Percentiles rank a stretch among this genome's conserved stretches.
Conservation (phyloP, 1,140 invertebrate genomes). For the Heliothis virescens region DNA sequence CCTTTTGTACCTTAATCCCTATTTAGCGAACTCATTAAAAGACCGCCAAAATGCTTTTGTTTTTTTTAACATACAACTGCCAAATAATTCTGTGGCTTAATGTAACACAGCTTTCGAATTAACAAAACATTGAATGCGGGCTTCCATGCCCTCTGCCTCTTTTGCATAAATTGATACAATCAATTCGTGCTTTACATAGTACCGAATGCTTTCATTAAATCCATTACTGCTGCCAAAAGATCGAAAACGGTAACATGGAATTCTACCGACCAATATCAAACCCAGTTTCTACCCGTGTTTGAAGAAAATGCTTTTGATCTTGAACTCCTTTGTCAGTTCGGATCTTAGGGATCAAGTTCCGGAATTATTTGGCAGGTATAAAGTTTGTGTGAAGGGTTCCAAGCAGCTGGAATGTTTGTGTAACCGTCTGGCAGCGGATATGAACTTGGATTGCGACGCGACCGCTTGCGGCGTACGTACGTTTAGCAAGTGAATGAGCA, state of each 20-base stretch:
- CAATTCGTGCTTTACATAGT: slow-evolving; percentile 8
- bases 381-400: slow-evolving; percentile 16
- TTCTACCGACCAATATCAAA: background rate
- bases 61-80: too few species aligned
- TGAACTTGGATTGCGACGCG: slow-evolving; percentile 13
- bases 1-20: slow-evolving; percentile 1
- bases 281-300: background rate
- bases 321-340: slow-evolving; percentile 21
- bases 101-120: background rate
- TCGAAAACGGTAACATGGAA: background rate
- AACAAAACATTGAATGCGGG: background rate
- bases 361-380: slow-evolving; percentile 26
- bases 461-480: background rate
- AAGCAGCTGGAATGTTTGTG: slow-evolving; percentile 13
- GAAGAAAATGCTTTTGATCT: slow-evolving; percentile 14
- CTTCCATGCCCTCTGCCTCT: background rate
- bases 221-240: background rate
- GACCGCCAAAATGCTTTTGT: too few species aligned
- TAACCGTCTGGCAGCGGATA: slow-evolving; percentile 23
- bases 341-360: slow-evolving; percentile 26
- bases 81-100: slow-evolving; percentile 20
- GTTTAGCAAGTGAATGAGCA: slow-evolving; percentile 22
- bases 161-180: slow-evolving; percentile 19
- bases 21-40: background rate
- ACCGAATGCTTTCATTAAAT: slow-evolving; percentile 1